Evolutionary conservation across 2,888 invertebrate genomes (phyloP), one percentile per base, ranked within the genome.

Genomic region (Linnaemya vulpina): DNA sequence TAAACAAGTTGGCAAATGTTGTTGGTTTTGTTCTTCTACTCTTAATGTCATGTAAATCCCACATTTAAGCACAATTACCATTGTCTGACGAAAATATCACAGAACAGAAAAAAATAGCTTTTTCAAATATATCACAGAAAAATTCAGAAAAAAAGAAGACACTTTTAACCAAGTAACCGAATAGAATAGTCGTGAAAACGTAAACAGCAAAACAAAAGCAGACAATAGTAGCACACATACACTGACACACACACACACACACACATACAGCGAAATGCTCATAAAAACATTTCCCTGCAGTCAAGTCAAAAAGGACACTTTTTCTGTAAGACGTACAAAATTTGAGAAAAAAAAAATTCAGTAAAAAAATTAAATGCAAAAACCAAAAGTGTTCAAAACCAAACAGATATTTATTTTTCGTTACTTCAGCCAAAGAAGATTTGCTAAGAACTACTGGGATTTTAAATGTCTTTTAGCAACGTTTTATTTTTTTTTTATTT

Each of bases 1-100:
- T 51, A 60, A 68, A 60, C 49, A 73, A 63, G 65, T 55, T 49
- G 30, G 58, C 70, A 65, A 58, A 68, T 71, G 65, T 79, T 71
- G 68, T 55, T 67, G 49, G 38, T 70, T 53, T 43, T 58, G 40
- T 70, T 55, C 35, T 49, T 25, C 38, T 77, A 71, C 78, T 71
- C 65, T 86, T 84, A 81, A 84, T 84, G 81, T 81, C 86, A 84
- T 86, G 79, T 84, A 84, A 79, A 85, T 85, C 82, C 84, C 86
- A 83, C 86, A 79, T 84, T 84, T 79, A 86, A 82, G 76, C 86
- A 79, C 84, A 84, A 82, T 84, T 85, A 73, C 85, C 71, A 85
- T 82, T 85, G 85, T 85, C 71, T 85, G 78, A 75, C 71, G 82
- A 82, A 85, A 82, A 70, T 73, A 77, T 60, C 71, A 80, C 75